These are phyloP conservation scores for Colius striatus DNA, from an alignment of 2,113 vertebrate genomes.

Conservation along the genomic window DNA sequence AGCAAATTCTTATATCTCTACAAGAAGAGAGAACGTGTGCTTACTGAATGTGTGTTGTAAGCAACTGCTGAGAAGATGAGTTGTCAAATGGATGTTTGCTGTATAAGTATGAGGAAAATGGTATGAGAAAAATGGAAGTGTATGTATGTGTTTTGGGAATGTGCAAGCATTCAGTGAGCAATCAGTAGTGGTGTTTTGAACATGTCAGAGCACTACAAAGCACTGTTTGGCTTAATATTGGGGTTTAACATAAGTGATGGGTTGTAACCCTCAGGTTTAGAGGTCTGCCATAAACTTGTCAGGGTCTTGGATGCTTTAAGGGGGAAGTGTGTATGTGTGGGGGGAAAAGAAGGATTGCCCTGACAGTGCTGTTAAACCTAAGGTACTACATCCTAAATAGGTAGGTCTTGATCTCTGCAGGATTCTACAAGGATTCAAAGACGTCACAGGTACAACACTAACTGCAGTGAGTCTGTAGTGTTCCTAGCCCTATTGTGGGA, in stretches of 20 bases:
- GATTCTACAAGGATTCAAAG: neutral
- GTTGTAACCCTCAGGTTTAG: neutral
- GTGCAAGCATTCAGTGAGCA: neutral
- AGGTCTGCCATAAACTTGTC: neutral
- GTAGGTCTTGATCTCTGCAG: neutral
- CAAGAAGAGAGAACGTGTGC: neutral
- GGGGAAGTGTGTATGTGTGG: no score
- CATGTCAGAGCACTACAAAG: neutral
- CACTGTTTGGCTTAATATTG: neutral
- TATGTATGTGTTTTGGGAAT: neutral
- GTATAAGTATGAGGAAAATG: no score
- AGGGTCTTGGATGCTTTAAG: neutral
- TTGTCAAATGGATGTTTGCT: neutral
- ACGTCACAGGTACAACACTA: neutral
- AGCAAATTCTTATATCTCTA: neutral
- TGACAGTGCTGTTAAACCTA: neutral
- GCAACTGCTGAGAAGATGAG: neutral
- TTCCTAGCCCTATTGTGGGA: neutral
- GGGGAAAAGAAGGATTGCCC: neutral
- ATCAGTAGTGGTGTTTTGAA: accelerated
- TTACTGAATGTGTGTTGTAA: neutral
- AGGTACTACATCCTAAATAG: neutral
- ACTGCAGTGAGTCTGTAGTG: neutral
- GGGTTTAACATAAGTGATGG: no score
- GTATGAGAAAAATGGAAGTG: neutral